Evolutionary conservation across 2,888 invertebrate species (phyloP).

Genomic region (Aspidiotus destructor): DNA sequence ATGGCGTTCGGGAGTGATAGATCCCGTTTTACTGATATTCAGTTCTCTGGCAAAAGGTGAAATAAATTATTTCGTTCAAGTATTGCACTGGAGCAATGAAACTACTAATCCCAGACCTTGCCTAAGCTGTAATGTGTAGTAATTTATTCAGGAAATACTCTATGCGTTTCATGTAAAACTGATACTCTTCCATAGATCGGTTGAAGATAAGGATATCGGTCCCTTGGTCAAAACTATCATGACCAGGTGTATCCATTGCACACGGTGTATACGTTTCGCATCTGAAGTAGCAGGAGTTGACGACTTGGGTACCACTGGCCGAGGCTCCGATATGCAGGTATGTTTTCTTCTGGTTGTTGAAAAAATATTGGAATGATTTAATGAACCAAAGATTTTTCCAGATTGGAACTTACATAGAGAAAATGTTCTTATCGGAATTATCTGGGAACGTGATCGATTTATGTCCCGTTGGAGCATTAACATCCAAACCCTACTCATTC

Average conservation of each 20-base stretch:
- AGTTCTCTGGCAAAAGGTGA: constrained; percentile 79
- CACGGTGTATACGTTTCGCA: constrained; percentile 93
- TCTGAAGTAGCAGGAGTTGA: constrained; percentile 99
- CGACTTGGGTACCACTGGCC: constrained; percentile 87
- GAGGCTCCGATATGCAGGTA: constrained; percentile 92
- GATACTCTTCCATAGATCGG: constrained; percentile 57
- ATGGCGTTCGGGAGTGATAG: constrained; percentile 97
- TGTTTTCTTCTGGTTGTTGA: not conserved
- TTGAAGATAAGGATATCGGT: constrained; percentile 98
- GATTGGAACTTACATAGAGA: constrained; percentile 97
- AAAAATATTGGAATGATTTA: too few species aligned
- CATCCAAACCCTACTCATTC: constrained; percentile 94
- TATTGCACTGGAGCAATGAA: too few species aligned
- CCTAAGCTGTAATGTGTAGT: not conserved
- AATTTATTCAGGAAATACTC: not conserved
- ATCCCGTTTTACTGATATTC: constrained; percentile 85
- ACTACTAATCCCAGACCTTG: not conserved
- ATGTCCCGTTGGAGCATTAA: constrained; percentile 97
- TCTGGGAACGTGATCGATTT: constrained; percentile 98
- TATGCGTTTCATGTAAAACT: too few species aligned
- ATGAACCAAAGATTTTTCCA: constrained; percentile 39
- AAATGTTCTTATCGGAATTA: constrained; percentile 90
- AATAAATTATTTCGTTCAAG: not conserved
- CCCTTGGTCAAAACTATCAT: constrained; percentile 97
- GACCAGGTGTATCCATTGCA: constrained; percentile 99